phyloP scores from a whole-genome alignment of 2,888 invertebrate species.

The Stictocephala bisonia region DNA sequence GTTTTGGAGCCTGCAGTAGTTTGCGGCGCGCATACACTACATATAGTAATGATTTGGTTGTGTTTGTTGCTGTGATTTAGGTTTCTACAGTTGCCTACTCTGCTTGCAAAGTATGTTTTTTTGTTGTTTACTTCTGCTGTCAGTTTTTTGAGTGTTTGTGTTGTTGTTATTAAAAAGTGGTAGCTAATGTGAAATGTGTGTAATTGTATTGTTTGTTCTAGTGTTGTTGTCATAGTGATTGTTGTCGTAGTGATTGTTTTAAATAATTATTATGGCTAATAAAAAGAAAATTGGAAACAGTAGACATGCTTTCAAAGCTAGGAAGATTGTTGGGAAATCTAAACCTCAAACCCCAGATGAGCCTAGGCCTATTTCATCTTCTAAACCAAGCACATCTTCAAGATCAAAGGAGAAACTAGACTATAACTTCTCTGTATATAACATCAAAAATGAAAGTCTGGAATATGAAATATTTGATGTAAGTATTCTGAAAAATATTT shows the following conservation, averaged over 20 bases:
- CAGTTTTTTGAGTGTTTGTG: background rate
- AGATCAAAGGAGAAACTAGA: background rate
- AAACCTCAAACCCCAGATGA: no score
- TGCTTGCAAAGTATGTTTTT: background rate
- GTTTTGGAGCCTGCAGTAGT: background rate
- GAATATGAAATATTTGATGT: conserved; percentile 21
- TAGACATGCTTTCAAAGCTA: background rate
- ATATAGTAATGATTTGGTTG: background rate
- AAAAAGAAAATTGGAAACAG: conserved; percentile 9
- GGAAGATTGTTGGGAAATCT: background rate
- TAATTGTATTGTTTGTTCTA: no score
- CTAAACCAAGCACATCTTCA: conserved; percentile 9
- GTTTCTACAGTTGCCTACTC: background rate
- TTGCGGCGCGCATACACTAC: background rate
- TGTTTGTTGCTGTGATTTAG: background rate
- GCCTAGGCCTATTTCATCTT: background rate
- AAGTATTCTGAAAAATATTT: background rate
- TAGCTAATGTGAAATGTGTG: background rate
- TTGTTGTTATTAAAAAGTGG: background rate
- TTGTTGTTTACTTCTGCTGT: background rate
- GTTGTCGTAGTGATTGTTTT: no score
- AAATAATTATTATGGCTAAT: conserved; percentile 33
- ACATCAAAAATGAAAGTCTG: background rate
- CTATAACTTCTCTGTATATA: conserved; percentile 3
- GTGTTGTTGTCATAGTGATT: no score